phyloP scores from a whole-genome alignment of 2,888 invertebrate genomes.

The Lepidocyrtoides sp. region DNA sequence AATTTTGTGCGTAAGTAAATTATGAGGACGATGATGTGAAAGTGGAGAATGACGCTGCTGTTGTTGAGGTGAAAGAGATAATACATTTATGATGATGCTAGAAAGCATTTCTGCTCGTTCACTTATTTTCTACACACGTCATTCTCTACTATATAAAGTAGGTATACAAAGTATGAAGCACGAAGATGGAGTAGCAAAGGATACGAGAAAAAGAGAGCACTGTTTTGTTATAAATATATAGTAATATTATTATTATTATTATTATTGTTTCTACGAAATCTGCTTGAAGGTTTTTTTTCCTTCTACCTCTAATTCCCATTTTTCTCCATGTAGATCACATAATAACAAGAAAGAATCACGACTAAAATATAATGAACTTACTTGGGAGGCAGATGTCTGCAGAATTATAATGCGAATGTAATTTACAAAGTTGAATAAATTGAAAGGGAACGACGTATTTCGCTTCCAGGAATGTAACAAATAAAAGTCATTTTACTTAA shows the following conservation, averaged over 20 bases:
- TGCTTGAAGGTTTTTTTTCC: conserved; percentile 2
- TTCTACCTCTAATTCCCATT: conserved; percentile 11
- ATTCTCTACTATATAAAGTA: not conserved
- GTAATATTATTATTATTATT: too few species aligned
- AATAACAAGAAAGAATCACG: not conserved
- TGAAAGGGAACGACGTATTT: not conserved
- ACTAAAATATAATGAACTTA: conserved; percentile 22
- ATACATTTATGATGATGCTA: conserved; percentile 31
- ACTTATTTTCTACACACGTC: not conserved
- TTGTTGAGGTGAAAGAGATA: conserved; percentile 30
- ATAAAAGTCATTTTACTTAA: not conserved
- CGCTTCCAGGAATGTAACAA: not conserved
- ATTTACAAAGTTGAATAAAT: not conserved
- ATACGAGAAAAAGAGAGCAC: not conserved
- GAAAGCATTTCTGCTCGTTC: not conserved
- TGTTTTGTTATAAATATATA: not conserved
- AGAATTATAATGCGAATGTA: not conserved
- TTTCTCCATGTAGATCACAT: not conserved
- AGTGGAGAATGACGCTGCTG: not conserved
- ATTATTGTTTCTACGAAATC: not conserved
- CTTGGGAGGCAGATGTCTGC: conserved; percentile 13
- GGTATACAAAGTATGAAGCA: not conserved
- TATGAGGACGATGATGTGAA: not conserved
- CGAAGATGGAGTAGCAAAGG: not conserved
- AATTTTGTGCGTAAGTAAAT: not conserved